Percentiles rank a stretch among this genome's conserved stretches.
Conservation (phyloP, 92 coral and sea anemone genomes). For the Umimayanthus chanpuru region DNA sequence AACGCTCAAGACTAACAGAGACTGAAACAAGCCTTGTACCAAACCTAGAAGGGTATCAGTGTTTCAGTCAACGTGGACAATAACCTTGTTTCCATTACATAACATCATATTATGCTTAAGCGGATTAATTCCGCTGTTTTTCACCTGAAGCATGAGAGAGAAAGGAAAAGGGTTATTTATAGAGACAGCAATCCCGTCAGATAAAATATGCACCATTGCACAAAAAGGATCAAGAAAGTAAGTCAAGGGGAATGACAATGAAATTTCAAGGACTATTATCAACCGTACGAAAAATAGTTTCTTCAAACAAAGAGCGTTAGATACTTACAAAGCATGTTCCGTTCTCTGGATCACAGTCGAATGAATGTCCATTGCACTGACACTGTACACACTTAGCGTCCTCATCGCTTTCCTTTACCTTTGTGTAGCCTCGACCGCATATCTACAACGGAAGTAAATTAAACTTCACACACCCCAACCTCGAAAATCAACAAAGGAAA, state of each 20-base stretch:
- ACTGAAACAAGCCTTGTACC: neutral
- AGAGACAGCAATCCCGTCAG: too few species aligned
- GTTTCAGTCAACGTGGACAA: neutral
- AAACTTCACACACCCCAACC: neutral
- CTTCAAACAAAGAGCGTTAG: neutral
- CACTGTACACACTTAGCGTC: conserved; percentile 69
- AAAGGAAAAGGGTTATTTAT: too few species aligned
- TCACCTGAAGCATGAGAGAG: too few species aligned
- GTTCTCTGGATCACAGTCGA: conserved; percentile 68
- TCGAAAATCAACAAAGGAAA: too few species aligned
- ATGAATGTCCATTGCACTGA: conserved; percentile 79
- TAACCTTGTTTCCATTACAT: neutral
- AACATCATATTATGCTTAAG: neutral
- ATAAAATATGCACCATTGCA: too few species aligned
- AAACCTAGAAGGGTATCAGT: neutral
- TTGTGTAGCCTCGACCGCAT: conserved; percentile 75
- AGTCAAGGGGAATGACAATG: too few species aligned
- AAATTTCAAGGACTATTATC: too few species aligned
- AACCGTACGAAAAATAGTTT: neutral
- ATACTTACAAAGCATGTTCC: conserved; percentile 84
- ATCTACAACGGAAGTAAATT: conserved; percentile 43
- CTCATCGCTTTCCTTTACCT: conserved; percentile 44
- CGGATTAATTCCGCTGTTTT: neutral
- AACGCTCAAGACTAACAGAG: neutral
- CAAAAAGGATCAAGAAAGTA: too few species aligned